A percentile compares a stretch with the other conserved stretches of the same genome.
These are phyloP conservation scores for sheep (Ovis aries) DNA, from an alignment of 2,113 vertebrate genomes.

Conservation along the genomic window ARS-UI_Ramb_v3.0 NC_056069.1:61065501-61066000, in stretches of 20 bases:
- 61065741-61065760: background rate
- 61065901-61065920: background rate
- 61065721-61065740: background rate
- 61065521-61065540: background rate
- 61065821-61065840: background rate
- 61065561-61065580: background rate
- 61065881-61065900: background rate
- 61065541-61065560: background rate
- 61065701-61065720: background rate
- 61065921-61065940: background rate
- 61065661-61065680: background rate
- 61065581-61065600: background rate
- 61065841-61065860: constrained; percentile 2
- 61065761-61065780: background rate
- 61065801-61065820: background rate
- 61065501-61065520: background rate
- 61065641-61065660: background rate
- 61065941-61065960: background rate
- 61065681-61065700: background rate
- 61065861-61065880: background rate
- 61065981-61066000: background rate
- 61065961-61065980: background rate
- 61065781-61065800: background rate
- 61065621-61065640: background rate
- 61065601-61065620: background rate